Conservation (phyloP, 2,113 vertebrate species). For the Hoplias malabaricus region DNA sequence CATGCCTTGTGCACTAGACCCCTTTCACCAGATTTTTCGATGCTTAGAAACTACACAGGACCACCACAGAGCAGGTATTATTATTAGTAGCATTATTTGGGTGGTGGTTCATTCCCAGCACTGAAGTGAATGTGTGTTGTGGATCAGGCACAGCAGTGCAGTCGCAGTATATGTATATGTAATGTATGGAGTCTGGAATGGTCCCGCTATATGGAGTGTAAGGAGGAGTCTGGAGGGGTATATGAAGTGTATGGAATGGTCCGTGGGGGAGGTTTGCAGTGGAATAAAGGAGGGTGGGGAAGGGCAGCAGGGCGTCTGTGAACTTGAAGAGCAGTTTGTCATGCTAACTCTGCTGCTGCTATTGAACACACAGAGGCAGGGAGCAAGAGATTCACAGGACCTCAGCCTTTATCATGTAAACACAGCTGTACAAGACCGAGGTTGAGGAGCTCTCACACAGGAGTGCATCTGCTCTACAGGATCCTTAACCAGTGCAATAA, state of each 20-base stretch:
- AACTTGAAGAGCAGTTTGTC: constrained; percentile 75
- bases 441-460: constrained; percentile 1
- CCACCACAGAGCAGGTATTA: too few relatives aligned
- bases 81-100: too few relatives aligned
- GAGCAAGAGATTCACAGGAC: constrained; percentile 80
- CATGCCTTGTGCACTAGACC: too few relatives aligned
- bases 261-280: constrained; percentile 2
- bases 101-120: too few relatives aligned
- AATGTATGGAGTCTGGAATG: too few relatives aligned
- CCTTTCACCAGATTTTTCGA: too few relatives aligned
- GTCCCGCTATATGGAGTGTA: constrained; percentile 17
- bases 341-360: constrained; percentile 69
- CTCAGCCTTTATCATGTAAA: constrained; percentile 76
- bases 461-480: neutral
- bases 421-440: constrained; percentile 54
- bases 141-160: too few relatives aligned
- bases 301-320: constrained; percentile 24
- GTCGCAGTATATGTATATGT: too few relatives aligned
- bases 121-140: too few relatives aligned
- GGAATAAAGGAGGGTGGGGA: neutral
- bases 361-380: constrained; percentile 70
- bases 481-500: neutral
- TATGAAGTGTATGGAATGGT: constrained; percentile 22
- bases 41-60: too few relatives aligned
- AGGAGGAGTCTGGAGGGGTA: constrained; percentile 6